Conservation (phyloP, 35 echinoderm and acorn worm species). For the Strongylocentrotus purpuratus region DNA sequence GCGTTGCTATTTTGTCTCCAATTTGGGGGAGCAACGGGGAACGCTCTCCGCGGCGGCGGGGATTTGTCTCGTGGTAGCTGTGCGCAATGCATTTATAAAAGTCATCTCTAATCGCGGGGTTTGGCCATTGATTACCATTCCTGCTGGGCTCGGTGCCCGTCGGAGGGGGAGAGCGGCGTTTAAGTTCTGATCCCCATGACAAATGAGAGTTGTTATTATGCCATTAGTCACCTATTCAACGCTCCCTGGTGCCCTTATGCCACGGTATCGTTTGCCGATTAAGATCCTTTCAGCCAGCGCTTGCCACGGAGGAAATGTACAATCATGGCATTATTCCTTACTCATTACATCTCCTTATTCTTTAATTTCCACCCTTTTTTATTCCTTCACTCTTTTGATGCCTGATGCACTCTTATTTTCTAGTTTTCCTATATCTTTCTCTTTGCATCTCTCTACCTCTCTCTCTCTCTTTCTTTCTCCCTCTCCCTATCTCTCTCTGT, state of each 20-base stretch:
- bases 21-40: slow-evolving; percentile 25
- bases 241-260: slow-evolving; percentile 49
- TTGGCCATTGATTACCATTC: slow-evolving; percentile 1
- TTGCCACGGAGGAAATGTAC: neutral
- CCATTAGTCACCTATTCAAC: slow-evolving; percentile 43
- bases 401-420: neutral
- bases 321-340: slow-evolving; percentile 2
- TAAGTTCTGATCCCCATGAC: slow-evolving; percentile 37
- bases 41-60: neutral
- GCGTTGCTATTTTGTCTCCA: slow-evolving; percentile 51
- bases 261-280: slow-evolving; percentile 7
- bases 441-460: neutral
- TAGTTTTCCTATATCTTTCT: neutral
- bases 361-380: neutral
- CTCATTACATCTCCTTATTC: neutral
- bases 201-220: slow-evolving; percentile 55
- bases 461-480: neutral
- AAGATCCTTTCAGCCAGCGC: slow-evolving; percentile 8
- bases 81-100: slow-evolving; percentile 22
- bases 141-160: slow-evolving; percentile 18
- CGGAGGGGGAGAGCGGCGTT: slow-evolving; percentile 30
- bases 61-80: neutral
- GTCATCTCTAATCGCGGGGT: slow-evolving; percentile 35
- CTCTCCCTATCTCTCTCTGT: neutral
- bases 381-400: neutral